Evolutionary conservation across 2,888 invertebrate genomes (phyloP).

Genomic region (Yponomeuta cagnagella): DNA sequence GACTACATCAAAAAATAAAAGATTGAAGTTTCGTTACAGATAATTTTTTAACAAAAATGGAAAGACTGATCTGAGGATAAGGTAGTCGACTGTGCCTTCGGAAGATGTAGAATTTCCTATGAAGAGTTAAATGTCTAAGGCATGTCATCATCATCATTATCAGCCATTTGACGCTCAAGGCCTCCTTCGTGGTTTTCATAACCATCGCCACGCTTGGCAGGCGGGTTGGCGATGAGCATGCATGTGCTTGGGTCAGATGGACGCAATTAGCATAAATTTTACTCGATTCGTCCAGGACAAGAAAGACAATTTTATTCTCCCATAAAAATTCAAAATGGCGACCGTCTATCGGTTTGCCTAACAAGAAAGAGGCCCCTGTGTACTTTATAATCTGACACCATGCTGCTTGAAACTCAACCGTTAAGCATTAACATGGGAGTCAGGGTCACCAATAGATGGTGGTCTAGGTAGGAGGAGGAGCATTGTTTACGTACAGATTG

Average conservation of each 20-base stretch:
- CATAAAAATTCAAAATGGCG: not conserved
- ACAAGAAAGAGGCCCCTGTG: not conserved
- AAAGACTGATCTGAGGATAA: too few species aligned
- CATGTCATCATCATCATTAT: too few species aligned
- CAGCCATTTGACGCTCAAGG: too few species aligned
- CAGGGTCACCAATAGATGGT: constrained; percentile 12
- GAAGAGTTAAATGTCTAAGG: too few species aligned
- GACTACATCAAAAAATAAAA: too few species aligned
- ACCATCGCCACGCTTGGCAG: too few species aligned
- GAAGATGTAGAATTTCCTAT: too few species aligned
- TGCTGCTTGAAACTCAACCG: not conserved
- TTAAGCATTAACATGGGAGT: not conserved
- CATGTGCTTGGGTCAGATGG: not conserved
- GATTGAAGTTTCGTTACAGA: too few species aligned
- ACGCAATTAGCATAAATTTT: not conserved
- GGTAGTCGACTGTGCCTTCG: too few species aligned
- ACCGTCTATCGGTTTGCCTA: not conserved
- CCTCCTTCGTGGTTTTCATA: too few species aligned
- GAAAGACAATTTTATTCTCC: not conserved
- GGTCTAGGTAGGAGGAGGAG: constrained; percentile 26
- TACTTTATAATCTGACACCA: not conserved
- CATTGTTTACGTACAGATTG: constrained; percentile 40
- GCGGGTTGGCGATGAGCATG: too few species aligned
- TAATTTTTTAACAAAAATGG: too few species aligned
- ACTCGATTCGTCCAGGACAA: not conserved